Percentiles rank a stretch among this genome's conserved stretches.
These are phyloP conservation scores for Diorhabda elongata DNA, from an alignment of 1,140 invertebrate genomes.

Conservation along the genomic window DNA sequence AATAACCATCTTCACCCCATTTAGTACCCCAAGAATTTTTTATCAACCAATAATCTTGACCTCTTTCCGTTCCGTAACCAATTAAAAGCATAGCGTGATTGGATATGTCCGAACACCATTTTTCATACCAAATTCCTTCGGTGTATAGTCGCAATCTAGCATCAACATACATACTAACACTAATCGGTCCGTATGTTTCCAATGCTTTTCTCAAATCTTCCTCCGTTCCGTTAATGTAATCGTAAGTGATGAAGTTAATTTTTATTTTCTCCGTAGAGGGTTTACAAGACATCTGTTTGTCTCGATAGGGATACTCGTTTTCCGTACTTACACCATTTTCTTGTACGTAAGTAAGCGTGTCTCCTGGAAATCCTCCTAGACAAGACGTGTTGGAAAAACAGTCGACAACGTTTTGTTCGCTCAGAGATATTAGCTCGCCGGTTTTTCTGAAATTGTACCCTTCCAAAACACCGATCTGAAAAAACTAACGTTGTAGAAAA, in stretches of 20 bases:
- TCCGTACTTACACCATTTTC: constrained; percentile 89
- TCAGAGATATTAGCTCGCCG: constrained; percentile 79
- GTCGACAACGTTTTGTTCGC: constrained; percentile 96
- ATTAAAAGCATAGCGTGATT: constrained; percentile 87
- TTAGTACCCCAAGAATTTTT: constrained; percentile 80
- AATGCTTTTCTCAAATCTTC: constrained; percentile 68
- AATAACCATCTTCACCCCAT: constrained; percentile 86
- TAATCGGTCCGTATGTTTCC: constrained; percentile 80
- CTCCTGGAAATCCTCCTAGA: constrained; percentile 89
- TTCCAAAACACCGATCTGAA: constrained; percentile 86
- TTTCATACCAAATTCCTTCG: constrained; percentile 29
- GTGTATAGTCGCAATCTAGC: constrained; percentile 46
- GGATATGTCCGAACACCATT: constrained; percentile 52
- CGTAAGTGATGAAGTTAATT: background rate
- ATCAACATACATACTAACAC: constrained; percentile 91
- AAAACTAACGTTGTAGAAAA: background rate
- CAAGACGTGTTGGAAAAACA: constrained; percentile 96
- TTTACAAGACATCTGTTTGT: constrained; percentile 60
- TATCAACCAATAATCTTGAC: constrained; percentile 74
- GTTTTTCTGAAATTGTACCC: constrained; percentile 85
- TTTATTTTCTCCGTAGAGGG: background rate
- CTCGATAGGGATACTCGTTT: constrained; percentile 80
- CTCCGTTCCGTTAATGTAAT: constrained; percentile 59
- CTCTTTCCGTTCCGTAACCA: constrained; percentile 69
- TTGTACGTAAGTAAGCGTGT: constrained; percentile 85